phyloP scores from a whole-genome alignment of 2,888 invertebrate genomes.

The Bembecia ichneumoniformis region DNA sequence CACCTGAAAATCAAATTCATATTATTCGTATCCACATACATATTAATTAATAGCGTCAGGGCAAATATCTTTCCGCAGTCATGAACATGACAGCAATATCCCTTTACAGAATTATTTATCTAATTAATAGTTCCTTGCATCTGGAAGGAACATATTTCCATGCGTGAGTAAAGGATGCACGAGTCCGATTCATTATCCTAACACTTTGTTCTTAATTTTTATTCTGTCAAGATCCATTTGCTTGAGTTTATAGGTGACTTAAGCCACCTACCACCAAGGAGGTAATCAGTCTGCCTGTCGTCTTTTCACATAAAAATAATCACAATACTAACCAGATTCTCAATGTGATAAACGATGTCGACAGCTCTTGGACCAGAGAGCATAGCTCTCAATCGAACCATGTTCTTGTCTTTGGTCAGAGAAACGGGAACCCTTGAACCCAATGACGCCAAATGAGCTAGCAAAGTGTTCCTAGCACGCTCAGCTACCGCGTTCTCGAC shows the following conservation, averaged over 20 bases:
- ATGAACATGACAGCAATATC: background rate
- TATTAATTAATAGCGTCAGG: background rate
- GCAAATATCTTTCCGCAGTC: background rate
- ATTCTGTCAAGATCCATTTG: too few relatives aligned
- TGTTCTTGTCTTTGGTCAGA: conserved; percentile 52
- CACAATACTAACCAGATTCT: conserved; percentile 76
- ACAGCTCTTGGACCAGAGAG: conserved; percentile 81
- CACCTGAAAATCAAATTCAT: conserved; percentile 28
- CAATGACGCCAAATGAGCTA: conserved; percentile 29
- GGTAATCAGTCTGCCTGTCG: too few relatives aligned
- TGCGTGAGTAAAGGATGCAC: too few relatives aligned
- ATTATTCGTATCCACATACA: too few relatives aligned
- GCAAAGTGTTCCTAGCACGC: conserved; percentile 59
- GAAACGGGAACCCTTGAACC: conserved; percentile 48
- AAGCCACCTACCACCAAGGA: too few relatives aligned
- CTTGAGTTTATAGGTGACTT: too few relatives aligned
- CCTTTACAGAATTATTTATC: background rate
- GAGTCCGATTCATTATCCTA: too few relatives aligned
- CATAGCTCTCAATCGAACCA: conserved; percentile 71
- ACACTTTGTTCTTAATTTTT: too few relatives aligned
- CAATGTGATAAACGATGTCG: conserved; percentile 84
- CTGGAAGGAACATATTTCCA: too few relatives aligned
- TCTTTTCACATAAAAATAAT: background rate
- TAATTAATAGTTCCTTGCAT: too few relatives aligned
- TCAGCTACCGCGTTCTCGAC: conserved; percentile 68